Conservation (phyloP, 2,888 invertebrate species). For the Agrenia bidenticulata region DNA sequence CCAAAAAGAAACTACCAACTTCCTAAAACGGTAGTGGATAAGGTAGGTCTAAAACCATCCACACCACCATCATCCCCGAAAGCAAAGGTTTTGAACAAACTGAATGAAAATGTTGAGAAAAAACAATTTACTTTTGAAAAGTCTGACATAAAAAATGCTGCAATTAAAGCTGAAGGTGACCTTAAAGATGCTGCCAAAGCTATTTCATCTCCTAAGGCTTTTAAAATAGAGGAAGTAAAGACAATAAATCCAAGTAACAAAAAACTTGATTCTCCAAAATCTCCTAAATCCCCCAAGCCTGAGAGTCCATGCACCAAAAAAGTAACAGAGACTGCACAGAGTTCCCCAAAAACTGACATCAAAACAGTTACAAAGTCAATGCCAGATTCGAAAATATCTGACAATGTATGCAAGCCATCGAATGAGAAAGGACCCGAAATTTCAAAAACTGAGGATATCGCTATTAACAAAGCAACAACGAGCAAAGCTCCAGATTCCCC, state of each 20-base stretch:
- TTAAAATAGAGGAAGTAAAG: background rate
- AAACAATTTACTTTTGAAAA: background rate
- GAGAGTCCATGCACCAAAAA: background rate
- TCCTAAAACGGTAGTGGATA: background rate
- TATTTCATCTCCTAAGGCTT: no score
- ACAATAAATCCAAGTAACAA: background rate
- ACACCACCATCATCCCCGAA: background rate
- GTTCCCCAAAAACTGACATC: no score
- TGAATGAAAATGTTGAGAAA: background rate
- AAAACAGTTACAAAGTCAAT: no score
- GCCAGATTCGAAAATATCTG: no score
- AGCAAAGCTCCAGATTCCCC: conserved; percentile 3
- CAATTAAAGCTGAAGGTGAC: background rate
- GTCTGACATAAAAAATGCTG: conserved; percentile 1
- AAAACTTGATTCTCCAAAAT: background rate
- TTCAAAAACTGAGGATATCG: background rate
- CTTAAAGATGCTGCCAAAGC: background rate
- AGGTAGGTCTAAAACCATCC: background rate
- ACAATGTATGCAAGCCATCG: no score
- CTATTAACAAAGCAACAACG: background rate
- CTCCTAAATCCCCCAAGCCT: background rate
- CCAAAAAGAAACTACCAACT: no score
- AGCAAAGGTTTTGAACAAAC: background rate
- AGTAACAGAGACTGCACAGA: no score
- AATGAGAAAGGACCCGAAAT: background rate